Evolutionary conservation across 2,797 vertebrate genomes (phyloP), one percentile per base, ranked within the genome.

Genomic region (Anguilla pacifica): DNA sequence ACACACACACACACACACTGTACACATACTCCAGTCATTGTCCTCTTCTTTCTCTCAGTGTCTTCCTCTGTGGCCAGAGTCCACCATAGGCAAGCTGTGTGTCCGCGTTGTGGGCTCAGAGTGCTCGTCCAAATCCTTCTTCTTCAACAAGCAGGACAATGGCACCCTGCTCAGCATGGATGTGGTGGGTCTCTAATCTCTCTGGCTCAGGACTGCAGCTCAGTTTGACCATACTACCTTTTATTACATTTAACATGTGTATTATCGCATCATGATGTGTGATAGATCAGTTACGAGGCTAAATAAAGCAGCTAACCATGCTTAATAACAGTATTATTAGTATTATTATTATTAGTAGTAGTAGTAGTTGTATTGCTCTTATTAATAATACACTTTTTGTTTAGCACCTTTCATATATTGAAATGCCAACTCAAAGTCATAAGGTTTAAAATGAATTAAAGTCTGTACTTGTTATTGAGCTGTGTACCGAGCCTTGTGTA

Each of bases 31-130:
- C 49, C 49, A 13, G 5, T 0, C 64, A 49, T 31, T 13, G 35
- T 15, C 46, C 35, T 19, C 6, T 19, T 13, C 35, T 0, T 46
- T 13, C 19, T 51, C 17, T 92, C 89, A 99, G 98, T 98, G 97
- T 89, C 94, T 98, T 89, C 98, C 98, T 0, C 97, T 99, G 92
- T 99, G 99, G 99, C 98, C 98, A 10, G 97, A 98, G 92, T 96
- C 93, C 89, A 87, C 93, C 6, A 96, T 95, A 2, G 97, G 95
- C 85, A 97, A 97, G 92, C 93, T 99, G 72, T 98, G 97, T 90
- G 95, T 98, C 25, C 95, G 97, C 82, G 97, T 97, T 0, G 96
- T 98, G 4, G 98, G 98, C 64, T 97, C 87, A 59, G 96, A 97
- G 53, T 92, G 90, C 1, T 79, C 92, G n/a, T 98, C 99, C 88